Evolutionary conservation across 2,888 invertebrate genomes (phyloP).

Genomic region (Parthenolecanium corni): DNA sequence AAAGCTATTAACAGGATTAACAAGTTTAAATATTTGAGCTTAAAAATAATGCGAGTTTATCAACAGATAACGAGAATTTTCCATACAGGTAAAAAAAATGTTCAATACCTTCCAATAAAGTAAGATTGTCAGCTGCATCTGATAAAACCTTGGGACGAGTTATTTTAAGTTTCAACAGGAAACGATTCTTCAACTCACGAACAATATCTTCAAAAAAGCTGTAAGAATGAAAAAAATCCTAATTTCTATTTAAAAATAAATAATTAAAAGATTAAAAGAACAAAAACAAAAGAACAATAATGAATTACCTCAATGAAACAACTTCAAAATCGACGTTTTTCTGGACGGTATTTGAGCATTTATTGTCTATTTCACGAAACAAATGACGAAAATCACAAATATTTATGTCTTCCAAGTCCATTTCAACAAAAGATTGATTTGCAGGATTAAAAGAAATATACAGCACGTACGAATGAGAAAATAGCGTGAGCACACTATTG

Average conservation of each 20-base stretch:
- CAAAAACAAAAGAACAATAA: background rate
- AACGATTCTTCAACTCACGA: background rate
- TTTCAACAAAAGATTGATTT: background rate
- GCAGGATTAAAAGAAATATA: slow-evolving; percentile 5
- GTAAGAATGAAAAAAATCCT: slow-evolving; percentile 1
- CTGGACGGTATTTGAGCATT: background rate
- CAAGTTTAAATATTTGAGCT: no score
- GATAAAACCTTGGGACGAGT: background rate
- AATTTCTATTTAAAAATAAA: background rate
- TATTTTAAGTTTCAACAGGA: slow-evolving; percentile 6
- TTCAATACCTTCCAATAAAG: background rate
- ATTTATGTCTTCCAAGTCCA: background rate
- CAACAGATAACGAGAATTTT: background rate
- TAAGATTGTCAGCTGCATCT: background rate
- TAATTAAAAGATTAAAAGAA: background rate
- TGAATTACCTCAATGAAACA: background rate
- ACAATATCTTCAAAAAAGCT: slow-evolving; percentile 3
- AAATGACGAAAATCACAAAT: background rate
- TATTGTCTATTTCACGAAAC: background rate
- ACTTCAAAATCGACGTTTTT: background rate
- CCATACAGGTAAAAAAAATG: background rate
- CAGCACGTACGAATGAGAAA: background rate
- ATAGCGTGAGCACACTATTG: background rate
- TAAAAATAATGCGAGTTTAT: no score
- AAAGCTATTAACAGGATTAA: no score